Evolutionary conservation across 2,797 vertebrate genomes (phyloP).

Genomic region (Podarcis siculus): DNA sequence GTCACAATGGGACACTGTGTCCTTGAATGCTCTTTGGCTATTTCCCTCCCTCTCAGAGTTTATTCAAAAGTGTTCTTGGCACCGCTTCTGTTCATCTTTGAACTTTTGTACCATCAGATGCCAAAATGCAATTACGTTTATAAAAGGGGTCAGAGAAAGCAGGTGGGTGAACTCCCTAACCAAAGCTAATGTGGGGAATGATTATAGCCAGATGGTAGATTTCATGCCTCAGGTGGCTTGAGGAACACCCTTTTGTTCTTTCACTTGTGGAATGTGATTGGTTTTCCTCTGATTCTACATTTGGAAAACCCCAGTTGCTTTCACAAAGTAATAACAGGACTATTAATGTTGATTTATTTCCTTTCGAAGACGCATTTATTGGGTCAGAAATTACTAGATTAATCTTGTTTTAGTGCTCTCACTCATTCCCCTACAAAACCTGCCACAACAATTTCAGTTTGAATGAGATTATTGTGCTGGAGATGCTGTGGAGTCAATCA

Average conservation of each 20-base stretch:
- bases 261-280: neutral
- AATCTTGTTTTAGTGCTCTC: neutral
- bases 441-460: neutral
- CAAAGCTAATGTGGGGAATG: neutral
- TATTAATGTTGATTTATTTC: constrained; percentile 8
- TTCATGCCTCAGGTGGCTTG: neutral
- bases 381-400: neutral
- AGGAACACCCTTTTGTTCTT: neutral
- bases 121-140: neutral
- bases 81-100: neutral
- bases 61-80: constrained; percentile 41
- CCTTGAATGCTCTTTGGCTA: constrained; percentile 11
- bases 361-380: neutral
- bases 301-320: neutral
- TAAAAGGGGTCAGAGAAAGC: neutral
- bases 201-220: neutral
- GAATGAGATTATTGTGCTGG: neutral
- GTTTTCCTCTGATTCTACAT: neutral
- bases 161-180: neutral
- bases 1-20: neutral
- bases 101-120: neutral
- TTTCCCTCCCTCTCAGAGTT: neutral
- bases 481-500: neutral
- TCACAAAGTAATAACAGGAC: too few species aligned
- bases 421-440: neutral